Base-by-base conservation (phyloP, 1,140 invertebrate species). In the Bombus soroeensis region DNA sequence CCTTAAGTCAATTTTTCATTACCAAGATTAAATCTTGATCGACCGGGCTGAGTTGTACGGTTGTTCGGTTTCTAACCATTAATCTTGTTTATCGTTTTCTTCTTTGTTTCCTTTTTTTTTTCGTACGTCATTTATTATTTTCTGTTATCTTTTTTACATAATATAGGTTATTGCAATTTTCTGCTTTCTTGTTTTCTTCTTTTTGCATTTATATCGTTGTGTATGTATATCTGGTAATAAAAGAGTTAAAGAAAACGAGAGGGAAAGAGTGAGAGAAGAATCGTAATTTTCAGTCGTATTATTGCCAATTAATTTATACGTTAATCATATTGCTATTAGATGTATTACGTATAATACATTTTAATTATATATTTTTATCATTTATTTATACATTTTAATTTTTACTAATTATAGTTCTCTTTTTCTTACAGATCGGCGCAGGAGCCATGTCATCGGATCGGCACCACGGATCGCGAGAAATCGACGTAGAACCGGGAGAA, bases 371-470 rank as follows among this genome's bases (percentile, higher is more conserved):
- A 53, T 53, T 18, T 53, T n/a, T 62, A 62, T 62, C 28, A 12
- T 62, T 4, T n/a, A 13, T 62, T 62, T n/a, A 13, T n/a, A 22
- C 22, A 12, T n/a, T n/a, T 62, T 0, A 62, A 62, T 62, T n/a
- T 13, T 62, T n/a, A 62, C 10, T 4, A 13, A 62, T 62, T 34
- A 66, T 37, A 68, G 0, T 37, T 37, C 9, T 28, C 0, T 0
- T 78, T 62, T 25, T 86, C 72, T 87, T n/a, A 57, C 73, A 90
- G 89, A 70, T 90, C 66, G 83, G 79, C 66, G 75, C 76, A 76
- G 83, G 84, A 88, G 91, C 81, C 91, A 94, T 93, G 93, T 93
- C 88, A 91, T 87, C 89, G 86, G 88, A 90, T 85, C 90, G 89
- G 89, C 75, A 86, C 32, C 88, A 80, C 70, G 86, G 88, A 91